Evolutionary conservation across 2,113 vertebrate genomes (phyloP).

Genomic region (Glaucomys volans): DNA sequence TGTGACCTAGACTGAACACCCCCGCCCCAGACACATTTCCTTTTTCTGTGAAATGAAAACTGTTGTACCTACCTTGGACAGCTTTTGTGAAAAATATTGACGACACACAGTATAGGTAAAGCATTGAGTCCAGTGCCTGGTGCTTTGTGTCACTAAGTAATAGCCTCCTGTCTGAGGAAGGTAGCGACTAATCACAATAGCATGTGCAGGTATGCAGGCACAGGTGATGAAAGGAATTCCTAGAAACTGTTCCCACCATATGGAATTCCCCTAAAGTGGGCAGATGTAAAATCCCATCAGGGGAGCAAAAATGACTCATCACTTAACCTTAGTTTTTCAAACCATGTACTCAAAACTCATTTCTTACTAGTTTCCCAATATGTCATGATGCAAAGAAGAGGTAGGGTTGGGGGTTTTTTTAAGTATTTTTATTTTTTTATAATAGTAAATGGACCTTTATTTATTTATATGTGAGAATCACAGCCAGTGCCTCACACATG

Average conservation of each 20-base stretch:
- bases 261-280: background rate
- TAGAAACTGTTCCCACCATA: background rate
- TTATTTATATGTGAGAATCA: too few relatives aligned
- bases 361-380: background rate
- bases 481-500: too few relatives aligned
- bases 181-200: background rate
- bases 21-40: background rate
- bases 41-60: background rate
- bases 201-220: background rate
- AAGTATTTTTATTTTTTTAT: background rate
- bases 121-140: background rate
- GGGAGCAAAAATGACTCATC: background rate
- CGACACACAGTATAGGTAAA: too few relatives aligned
- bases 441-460: too few relatives aligned
- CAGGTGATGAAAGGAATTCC: background rate
- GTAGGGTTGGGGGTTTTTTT: too few relatives aligned
- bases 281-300: background rate
- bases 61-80: background rate
- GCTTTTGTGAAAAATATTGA: background rate
- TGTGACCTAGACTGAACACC: background rate
- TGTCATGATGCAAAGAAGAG: background rate
- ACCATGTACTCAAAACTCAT: background rate
- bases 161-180: rapidly evolving
- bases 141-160: background rate
- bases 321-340: background rate